These are phyloP conservation scores for Hepsetus odoe DNA, from an alignment of 2,113 vertebrate genomes.

Conservation along the genomic window DNA sequence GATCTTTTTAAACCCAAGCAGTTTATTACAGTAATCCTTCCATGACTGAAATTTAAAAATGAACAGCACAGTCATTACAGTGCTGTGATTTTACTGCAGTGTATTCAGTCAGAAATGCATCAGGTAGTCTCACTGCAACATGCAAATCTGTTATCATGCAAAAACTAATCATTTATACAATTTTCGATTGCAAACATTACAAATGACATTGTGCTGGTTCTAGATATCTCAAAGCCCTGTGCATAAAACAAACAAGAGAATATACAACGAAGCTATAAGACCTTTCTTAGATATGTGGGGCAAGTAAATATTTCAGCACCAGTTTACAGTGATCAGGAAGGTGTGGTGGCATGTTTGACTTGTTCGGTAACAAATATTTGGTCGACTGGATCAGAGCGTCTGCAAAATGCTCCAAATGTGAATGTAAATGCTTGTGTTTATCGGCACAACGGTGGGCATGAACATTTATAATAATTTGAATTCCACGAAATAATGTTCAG, in stretches of 20 bases:
- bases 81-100: not conserved
- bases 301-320: too few relatives aligned
- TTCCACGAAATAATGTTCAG: too few relatives aligned
- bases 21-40: not conserved
- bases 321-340: too few relatives aligned
- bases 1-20: not conserved
- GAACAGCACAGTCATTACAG: not conserved
- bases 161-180: not conserved
- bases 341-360: too few relatives aligned
- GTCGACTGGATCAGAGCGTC: too few relatives aligned
- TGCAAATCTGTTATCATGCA: not conserved
- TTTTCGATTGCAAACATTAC: not conserved
- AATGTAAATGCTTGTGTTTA: too few relatives aligned
- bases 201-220: not conserved
- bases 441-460: too few relatives aligned
- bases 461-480: too few relatives aligned
- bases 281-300: too few relatives aligned
- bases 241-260: slow-evolving; percentile 2
- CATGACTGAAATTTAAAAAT: slow-evolving; percentile 15
- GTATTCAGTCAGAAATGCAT: not conserved
- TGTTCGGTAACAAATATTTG: too few relatives aligned
- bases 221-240: not conserved
- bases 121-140: not conserved
- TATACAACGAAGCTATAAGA: too few relatives aligned
- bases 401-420: too few relatives aligned